A percentile compares a stretch with the other conserved stretches of the same genome.
These are phyloP conservation scores for Tapirus terrestris DNA, from an alignment of 2,113 vertebrate genomes.

Conservation along the genomic window DNA sequence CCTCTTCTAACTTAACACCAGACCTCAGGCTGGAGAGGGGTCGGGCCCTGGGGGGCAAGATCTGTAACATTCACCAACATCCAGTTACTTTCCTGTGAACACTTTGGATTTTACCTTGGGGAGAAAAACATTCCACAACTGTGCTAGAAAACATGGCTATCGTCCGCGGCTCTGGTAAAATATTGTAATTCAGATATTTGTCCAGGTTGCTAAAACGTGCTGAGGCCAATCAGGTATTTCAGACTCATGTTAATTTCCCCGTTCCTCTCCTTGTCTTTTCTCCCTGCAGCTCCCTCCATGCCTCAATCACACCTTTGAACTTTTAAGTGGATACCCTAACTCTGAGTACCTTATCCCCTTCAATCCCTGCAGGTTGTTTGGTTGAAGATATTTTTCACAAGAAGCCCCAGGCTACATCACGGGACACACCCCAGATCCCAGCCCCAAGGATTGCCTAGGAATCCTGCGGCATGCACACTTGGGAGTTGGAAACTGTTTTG, in stretches of 20 bases:
- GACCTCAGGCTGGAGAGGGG: not conserved
- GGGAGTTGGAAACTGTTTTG: not conserved
- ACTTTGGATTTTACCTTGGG: not conserved
- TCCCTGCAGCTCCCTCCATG: not conserved
- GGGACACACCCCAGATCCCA: not conserved
- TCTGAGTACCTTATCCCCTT: slow-evolving; percentile 26
- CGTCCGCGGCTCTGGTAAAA: not conserved
- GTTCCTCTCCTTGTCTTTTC: not conserved
- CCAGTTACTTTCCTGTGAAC: not conserved
- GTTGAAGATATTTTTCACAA: not conserved
- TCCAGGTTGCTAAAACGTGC: slow-evolving; percentile 22
- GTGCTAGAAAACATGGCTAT: not conserved
- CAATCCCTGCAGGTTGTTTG: not conserved
- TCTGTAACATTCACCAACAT: not conserved
- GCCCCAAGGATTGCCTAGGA: not conserved
- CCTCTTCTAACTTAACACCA: not conserved
- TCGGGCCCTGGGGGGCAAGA: not conserved
- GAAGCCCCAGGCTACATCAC: not conserved
- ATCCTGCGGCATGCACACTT: no score
- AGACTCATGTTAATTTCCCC: not conserved
- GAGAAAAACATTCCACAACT: slow-evolving; percentile 16
- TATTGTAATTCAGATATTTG: slow-evolving; percentile 2
- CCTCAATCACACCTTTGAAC: slow-evolving; percentile 61
- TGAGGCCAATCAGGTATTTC: not conserved
- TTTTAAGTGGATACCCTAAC: slow-evolving; percentile 4